A percentile compares a stretch with the other conserved stretches of the same genome.
These are phyloP conservation scores for Lasiurus borealis DNA, from an alignment of 2,113 vertebrate species.

Conservation along the genomic window DNA sequence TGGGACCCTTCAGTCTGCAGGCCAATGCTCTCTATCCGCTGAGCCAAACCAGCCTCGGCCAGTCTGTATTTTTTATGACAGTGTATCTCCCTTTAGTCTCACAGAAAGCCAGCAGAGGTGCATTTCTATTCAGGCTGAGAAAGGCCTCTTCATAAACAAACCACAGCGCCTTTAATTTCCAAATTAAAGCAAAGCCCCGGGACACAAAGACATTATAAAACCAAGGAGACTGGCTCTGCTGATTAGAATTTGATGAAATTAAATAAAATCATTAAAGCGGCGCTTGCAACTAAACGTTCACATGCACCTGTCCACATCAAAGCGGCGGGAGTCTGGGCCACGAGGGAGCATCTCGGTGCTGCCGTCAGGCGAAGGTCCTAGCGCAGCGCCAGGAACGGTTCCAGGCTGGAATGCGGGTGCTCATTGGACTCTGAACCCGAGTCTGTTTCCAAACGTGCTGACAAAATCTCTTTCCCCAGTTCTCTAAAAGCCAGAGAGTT, in stretches of 20 bases:
- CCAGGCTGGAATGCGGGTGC: not conserved
- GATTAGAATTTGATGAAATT: not conserved
- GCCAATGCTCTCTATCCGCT: no score
- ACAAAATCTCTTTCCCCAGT: not conserved
- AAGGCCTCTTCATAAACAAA: not conserved
- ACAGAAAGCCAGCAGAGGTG: not conserved
- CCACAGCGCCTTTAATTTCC: not conserved
- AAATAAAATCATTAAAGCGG: not conserved
- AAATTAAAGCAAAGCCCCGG: not conserved
- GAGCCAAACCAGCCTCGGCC: no score
- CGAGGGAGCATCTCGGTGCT: rapidly evolving
- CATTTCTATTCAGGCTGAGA: not conserved
- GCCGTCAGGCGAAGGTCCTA: rapidly evolving
- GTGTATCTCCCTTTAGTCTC: not conserved
- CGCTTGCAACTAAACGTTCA: not conserved
- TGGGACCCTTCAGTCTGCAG: no score
- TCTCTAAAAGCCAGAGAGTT: not conserved
- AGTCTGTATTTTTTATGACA: not conserved
- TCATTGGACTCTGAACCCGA: not conserved
- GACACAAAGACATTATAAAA: not conserved
- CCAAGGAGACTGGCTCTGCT: not conserved
- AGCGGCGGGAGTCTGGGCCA: not conserved
- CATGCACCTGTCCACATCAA: not conserved
- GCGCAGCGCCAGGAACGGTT: rapidly evolving
- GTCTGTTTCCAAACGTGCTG: not conserved